Conservation (phyloP, 2,888 invertebrate species). For the Drosophila cracens region DNA sequence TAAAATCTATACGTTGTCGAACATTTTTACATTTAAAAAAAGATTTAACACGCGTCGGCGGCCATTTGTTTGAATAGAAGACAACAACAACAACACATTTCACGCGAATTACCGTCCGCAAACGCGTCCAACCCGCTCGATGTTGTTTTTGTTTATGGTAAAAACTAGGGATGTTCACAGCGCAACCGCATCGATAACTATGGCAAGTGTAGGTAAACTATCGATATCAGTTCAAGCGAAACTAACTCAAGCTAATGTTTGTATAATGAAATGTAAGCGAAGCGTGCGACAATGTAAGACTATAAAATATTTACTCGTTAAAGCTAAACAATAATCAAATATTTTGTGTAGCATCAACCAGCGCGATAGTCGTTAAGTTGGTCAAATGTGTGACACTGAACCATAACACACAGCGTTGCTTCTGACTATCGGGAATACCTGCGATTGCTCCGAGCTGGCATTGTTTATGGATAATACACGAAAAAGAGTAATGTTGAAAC, state of each 20-base stretch:
- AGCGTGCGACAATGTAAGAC: neutral
- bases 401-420: slow-evolving; percentile 9
- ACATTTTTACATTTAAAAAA: slow-evolving; percentile 26
- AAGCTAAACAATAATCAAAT: neutral
- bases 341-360: neutral
- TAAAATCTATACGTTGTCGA: slow-evolving; percentile 15
- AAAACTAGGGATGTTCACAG: slow-evolving; percentile 46
- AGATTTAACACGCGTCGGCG: slow-evolving; percentile 58
- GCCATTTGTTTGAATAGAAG: slow-evolving; percentile 61
- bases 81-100: slow-evolving; percentile 38
- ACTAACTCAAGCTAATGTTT: neutral
- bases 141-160: slow-evolving; percentile 61
- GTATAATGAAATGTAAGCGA: neutral
- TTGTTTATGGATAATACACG: slow-evolving; percentile 19
- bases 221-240: slow-evolving; percentile 2
- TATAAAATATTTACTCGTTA: no score
- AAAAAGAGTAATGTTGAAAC: slow-evolving; percentile 33
- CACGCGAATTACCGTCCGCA: slow-evolving; percentile 55
- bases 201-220: slow-evolving; percentile 2
- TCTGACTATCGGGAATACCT: slow-evolving; percentile 10
- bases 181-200: slow-evolving; percentile 2
- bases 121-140: slow-evolving; percentile 49
- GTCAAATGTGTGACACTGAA: slow-evolving; percentile 17
- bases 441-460: slow-evolving; percentile 29
- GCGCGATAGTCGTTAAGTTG: slow-evolving; percentile 6